Percentiles rank a stretch among this genome's conserved stretches.
phyloP scores from a whole-genome alignment of 2,113 vertebrate genomes.

The Sciurus niger region DNA sequence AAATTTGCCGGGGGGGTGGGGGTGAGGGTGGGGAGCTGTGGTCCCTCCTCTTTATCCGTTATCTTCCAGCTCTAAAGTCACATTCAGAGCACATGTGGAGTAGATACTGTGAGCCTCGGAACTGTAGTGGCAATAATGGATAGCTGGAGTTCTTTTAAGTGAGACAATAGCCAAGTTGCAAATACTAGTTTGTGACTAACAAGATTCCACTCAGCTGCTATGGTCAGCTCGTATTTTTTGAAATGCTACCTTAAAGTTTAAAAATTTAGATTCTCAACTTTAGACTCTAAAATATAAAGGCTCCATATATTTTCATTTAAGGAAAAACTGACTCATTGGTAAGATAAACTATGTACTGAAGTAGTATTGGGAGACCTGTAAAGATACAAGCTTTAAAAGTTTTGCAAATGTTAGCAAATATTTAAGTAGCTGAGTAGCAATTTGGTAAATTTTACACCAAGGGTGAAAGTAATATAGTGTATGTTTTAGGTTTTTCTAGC shows the following conservation, averaged over 20 bases:
- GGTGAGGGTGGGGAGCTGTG: not conserved
- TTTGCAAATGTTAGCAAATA: slow-evolving; percentile 80
- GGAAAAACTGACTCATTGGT: slow-evolving; percentile 34
- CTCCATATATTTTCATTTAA: slow-evolving; percentile 75
- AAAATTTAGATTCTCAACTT: slow-evolving; percentile 59
- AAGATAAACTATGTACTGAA: slow-evolving; percentile 61
- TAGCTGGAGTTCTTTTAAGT: not conserved
- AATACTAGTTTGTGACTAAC: not conserved
- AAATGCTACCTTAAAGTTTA: slow-evolving; percentile 53
- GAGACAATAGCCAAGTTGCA: not conserved
- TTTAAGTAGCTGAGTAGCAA: slow-evolving; percentile 67
- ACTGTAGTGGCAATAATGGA: not conserved
- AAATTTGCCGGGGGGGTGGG: not conserved
- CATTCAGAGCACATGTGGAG: not conserved
- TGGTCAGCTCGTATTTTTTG: not conserved
- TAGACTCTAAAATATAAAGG: slow-evolving; percentile 68
- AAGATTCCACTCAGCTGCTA: not conserved
- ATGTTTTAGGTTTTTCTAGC: slow-evolving; percentile 49
- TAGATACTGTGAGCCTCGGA: not conserved
- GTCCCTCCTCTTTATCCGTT: not conserved
- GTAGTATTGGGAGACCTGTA: slow-evolving; percentile 61
- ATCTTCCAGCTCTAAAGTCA: not conserved
- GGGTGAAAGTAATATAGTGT: not conserved
- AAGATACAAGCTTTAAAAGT: slow-evolving; percentile 49
- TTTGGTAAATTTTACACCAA: slow-evolving; percentile 64